A percentile compares a stretch with the other conserved stretches of the same genome.
These are phyloP conservation scores for Hypercompe scribonia DNA, from an alignment of 2,888 invertebrate genomes.

Conservation along the genomic window DNA sequence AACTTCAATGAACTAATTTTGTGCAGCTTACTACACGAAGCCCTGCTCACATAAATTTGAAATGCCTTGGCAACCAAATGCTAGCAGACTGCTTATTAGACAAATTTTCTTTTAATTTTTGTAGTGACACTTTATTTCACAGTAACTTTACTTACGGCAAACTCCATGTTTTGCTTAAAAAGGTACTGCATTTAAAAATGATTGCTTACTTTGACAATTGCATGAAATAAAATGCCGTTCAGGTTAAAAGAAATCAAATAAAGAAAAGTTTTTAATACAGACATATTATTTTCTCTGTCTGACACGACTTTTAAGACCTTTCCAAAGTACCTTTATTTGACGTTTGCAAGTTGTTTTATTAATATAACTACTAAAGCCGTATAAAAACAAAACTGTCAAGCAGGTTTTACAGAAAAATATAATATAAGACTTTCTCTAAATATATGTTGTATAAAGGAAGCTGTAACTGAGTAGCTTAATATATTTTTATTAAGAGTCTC, in stretches of 20 bases:
- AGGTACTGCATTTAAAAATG: no score
- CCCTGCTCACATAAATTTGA: neutral
- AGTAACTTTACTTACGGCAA: no score
- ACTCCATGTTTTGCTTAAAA: no score
- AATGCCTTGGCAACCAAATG: neutral
- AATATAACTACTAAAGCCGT: neutral
- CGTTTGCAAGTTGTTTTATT: neutral
- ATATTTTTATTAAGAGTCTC: neutral
- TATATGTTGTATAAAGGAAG: neutral
- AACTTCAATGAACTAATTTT: neutral
- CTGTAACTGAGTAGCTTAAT: neutral
- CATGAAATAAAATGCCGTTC: neutral
- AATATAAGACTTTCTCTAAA: neutral
- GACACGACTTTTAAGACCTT: neutral
- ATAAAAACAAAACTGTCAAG: neutral
- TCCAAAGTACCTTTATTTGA: neutral
- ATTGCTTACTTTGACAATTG: neutral
- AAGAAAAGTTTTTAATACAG: neutral
- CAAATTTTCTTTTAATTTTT: neutral
- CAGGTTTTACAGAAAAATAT: neutral
- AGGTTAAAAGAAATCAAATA: neutral
- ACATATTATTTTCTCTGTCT: neutral
- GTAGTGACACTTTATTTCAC: no score
- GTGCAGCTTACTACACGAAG: neutral
- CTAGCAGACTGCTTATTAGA: neutral